phyloP scores from a whole-genome alignment of 2,888 invertebrate genomes.

The Hipparchia semele region DNA sequence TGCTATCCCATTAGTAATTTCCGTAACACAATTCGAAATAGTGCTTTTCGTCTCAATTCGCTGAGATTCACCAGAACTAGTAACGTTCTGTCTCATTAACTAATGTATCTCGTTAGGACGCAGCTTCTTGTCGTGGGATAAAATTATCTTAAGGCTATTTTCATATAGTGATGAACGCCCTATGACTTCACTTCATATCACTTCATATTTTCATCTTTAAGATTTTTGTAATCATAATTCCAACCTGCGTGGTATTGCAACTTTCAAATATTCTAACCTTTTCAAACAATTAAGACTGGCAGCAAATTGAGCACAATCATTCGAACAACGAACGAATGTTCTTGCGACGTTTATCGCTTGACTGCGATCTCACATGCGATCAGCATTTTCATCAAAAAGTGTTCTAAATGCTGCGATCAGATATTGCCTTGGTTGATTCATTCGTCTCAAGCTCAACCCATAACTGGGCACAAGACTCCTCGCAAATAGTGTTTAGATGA shows the following conservation, averaged over 20 bases:
- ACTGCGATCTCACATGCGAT: too few relatives aligned
- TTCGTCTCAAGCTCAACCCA: too few relatives aligned
- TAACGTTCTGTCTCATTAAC: conserved; percentile 33
- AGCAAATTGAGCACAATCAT: background rate
- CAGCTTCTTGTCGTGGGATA: conserved; percentile 25
- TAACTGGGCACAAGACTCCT: too few relatives aligned
- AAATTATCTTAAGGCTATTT: conserved; percentile 24
- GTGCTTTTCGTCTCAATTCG: conserved; percentile 15
- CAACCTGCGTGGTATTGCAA: background rate
- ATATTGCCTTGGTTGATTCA: too few relatives aligned
- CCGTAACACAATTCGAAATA: conserved; percentile 11
- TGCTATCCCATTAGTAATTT: conserved; percentile 9
- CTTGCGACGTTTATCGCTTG: too few relatives aligned
- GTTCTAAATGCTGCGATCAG: too few relatives aligned
- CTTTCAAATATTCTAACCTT: background rate
- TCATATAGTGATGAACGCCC: conserved; percentile 14
- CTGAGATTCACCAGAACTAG: conserved; percentile 19
- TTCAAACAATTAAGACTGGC: too few relatives aligned
- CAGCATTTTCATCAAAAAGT: too few relatives aligned
- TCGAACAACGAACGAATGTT: too few relatives aligned
- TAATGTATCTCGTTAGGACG: conserved; percentile 30
- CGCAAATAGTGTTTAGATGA: too few relatives aligned
- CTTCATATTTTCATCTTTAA: conserved; percentile 1
- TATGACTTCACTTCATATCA: conserved; percentile 11
- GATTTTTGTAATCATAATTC: conserved; percentile 9